Percentiles rank a stretch among this genome's conserved stretches.
phyloP scores from a whole-genome alignment of 2,888 invertebrate genomes.

The Ophion obscuratus region DNA sequence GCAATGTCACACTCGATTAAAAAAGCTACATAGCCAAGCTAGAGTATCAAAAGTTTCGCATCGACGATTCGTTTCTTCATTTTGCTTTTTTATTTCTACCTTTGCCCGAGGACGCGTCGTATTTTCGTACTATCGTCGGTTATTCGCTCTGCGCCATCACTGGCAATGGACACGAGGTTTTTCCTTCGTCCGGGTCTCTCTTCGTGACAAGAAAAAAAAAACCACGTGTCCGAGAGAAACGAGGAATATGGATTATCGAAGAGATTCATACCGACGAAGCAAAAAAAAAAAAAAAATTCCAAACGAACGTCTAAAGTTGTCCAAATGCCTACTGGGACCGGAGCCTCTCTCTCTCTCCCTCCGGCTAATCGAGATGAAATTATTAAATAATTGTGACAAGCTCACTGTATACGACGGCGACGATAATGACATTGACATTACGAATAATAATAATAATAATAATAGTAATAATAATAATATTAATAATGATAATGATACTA shows the following conservation, averaged over 20 bases:
- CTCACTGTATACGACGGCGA: slow-evolving; percentile 44
- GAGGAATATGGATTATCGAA: slow-evolving; percentile 39
- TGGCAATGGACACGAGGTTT: slow-evolving; percentile 60
- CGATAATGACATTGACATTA: slow-evolving; percentile 34
- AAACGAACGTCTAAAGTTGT: slow-evolving; percentile 32
- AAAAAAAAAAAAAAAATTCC: slow-evolving; percentile 12
- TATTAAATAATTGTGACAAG: slow-evolving; percentile 60
- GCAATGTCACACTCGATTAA: slow-evolving; percentile 49
- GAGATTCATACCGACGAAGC: slow-evolving; percentile 33
- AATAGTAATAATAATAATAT: slow-evolving; percentile 39
- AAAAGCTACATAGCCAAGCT: slow-evolving; percentile 49
- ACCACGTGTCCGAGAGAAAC: slow-evolving; percentile 26
- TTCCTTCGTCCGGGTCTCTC: slow-evolving; percentile 20
- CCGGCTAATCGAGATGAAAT: slow-evolving; percentile 46
- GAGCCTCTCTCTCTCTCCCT: slow-evolving; percentile 15
- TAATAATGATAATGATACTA: slow-evolving; percentile 54
- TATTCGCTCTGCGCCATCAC: slow-evolving; percentile 42
- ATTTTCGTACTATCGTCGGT: slow-evolving; percentile 22
- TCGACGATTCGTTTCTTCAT: slow-evolving; percentile 19
- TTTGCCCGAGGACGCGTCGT: slow-evolving; percentile 26
- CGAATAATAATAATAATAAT: slow-evolving; percentile 36
- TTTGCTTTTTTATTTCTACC: slow-evolving; percentile 8
- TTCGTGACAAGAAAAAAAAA: not conserved
- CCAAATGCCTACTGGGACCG: slow-evolving; percentile 26
- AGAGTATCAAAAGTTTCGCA: slow-evolving; percentile 44